These are phyloP conservation scores for Labeo calbasu DNA, from an alignment of 2,797 vertebrate species.

Conservation along the genomic window DNA sequence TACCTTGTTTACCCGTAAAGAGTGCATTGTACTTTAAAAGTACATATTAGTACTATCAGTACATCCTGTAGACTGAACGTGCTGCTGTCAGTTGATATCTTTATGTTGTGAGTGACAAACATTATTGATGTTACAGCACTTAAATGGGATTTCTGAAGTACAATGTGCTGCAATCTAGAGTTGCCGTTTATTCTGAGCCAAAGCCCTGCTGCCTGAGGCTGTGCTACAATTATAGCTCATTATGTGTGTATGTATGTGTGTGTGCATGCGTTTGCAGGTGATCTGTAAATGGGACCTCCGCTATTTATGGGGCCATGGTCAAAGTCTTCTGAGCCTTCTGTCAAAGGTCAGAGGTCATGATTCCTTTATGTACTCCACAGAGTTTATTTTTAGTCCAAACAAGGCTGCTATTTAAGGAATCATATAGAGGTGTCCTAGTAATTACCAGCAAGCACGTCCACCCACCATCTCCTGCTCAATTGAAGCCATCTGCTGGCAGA, in stretches of 20 bases:
- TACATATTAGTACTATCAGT: too few species aligned
- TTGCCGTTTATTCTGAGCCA: conserved; percentile 24
- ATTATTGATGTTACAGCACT: conserved; percentile 1
- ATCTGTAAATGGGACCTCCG: conserved; percentile 51
- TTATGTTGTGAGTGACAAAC: conserved; percentile 8
- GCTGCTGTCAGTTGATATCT: background rate
- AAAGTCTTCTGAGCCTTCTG: conserved; percentile 63
- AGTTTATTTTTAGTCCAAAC: conserved; percentile 82
- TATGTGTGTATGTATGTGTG: conserved; percentile 59
- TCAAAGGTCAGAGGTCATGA: conserved; percentile 62
- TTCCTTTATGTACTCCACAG: conserved; percentile 62
- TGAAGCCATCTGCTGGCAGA: conserved; percentile 78
- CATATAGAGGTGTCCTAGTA: conserved; percentile 77
- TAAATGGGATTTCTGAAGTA: conserved; percentile 39
- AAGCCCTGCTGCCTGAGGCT: conserved; percentile 61
- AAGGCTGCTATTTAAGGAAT: conserved; percentile 77
- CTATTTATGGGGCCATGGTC: conserved; percentile 70
- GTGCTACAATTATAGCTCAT: conserved; percentile 70
- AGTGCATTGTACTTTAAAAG: background rate
- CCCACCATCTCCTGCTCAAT: conserved; percentile 76
- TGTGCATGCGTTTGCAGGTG: conserved; percentile 45
- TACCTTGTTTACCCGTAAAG: background rate
- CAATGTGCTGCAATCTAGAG: conserved; percentile 71
- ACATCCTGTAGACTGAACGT: background rate
- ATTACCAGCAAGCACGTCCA: conserved; percentile 74